Evolutionary conservation across 2,113 vertebrate species (phyloP).

Genomic region (Ornithorhynchus anatinus): DNA sequence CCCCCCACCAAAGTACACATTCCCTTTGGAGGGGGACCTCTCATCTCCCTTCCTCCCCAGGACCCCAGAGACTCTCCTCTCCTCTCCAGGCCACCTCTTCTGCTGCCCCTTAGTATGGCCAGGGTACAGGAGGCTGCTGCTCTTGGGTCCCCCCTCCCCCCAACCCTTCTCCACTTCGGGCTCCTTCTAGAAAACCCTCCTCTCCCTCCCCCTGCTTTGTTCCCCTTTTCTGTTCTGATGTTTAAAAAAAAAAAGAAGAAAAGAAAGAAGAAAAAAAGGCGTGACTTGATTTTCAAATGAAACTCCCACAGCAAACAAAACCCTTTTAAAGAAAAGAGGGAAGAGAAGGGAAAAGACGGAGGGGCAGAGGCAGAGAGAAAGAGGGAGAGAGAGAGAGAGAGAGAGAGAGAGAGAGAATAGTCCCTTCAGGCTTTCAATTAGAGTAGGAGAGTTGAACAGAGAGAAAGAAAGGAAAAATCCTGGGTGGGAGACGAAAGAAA

Average conservation of each 20-base stretch:
- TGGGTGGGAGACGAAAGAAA: conserved; percentile 52
- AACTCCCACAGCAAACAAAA: conserved; percentile 66
- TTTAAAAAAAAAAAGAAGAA: conserved; percentile 24
- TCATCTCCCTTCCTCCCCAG: background rate
- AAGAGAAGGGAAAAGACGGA: background rate
- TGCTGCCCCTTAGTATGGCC: no score
- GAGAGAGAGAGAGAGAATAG: background rate
- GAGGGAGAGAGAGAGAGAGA: conserved; percentile 51
- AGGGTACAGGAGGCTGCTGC: no score
- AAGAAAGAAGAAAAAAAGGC: conserved; percentile 55
- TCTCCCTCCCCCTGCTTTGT: no score
- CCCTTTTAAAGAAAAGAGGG: conserved; percentile 60
- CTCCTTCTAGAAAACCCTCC: no score
- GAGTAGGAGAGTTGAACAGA: conserved; percentile 44
- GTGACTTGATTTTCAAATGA: conserved; percentile 67
- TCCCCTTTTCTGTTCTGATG: conserved; percentile 59
- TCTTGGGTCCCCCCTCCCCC: conserved; percentile 26
- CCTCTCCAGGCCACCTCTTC: no score
- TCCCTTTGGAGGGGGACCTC: no score
- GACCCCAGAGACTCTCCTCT: background rate
- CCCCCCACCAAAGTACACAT: no score
- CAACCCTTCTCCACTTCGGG: conserved; percentile 32
- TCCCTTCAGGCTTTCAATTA: conserved; percentile 37
- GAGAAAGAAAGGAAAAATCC: conserved; percentile 48
- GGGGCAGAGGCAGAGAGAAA: conserved; percentile 12